Evolutionary conservation across 2,113 vertebrate genomes (phyloP).

Genomic region (Regulus satrapa): DNA sequence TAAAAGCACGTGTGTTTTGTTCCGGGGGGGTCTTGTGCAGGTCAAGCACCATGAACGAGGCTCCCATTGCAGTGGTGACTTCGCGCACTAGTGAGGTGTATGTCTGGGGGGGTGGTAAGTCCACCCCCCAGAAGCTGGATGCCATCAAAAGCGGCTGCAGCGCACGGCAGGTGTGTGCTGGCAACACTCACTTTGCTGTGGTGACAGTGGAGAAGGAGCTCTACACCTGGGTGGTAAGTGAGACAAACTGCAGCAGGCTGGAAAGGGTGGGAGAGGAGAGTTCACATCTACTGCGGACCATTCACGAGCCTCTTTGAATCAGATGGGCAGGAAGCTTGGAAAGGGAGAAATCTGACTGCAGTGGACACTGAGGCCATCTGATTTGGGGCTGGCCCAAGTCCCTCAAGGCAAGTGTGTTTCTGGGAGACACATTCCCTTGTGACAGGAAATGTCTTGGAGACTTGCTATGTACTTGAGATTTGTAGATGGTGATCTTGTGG

Average conservation of each 20-base stretch:
- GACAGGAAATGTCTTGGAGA: background rate
- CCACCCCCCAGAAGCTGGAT: constrained; percentile 95
- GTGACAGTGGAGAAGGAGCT: constrained; percentile 98
- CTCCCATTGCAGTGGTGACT: constrained; percentile 93
- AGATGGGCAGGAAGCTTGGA: background rate
- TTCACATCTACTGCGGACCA: background rate
- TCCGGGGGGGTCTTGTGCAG: constrained; percentile 68
- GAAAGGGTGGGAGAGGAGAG: background rate
- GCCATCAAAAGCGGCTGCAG: constrained; percentile 93
- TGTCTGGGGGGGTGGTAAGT: constrained; percentile 97
- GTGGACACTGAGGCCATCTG: background rate
- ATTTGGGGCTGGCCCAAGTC: background rate
- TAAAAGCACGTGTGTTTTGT: constrained; percentile 11
- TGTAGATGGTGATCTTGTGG: background rate
- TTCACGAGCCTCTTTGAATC: background rate
- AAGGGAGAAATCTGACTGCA: background rate
- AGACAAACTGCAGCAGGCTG: background rate
- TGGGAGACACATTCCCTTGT: background rate
- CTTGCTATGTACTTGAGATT: background rate
- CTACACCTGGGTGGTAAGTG: constrained; percentile 98
- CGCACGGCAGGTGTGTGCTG: constrained; percentile 93
- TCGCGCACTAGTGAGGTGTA: constrained; percentile 94
- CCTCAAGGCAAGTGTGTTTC: background rate
- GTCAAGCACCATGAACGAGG: constrained; percentile 85
- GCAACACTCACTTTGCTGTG: constrained; percentile 96